These are phyloP conservation scores for Spodoptera exigua DNA, from an alignment of 2,888 invertebrate genomes.

Conservation along the genomic window DNA sequence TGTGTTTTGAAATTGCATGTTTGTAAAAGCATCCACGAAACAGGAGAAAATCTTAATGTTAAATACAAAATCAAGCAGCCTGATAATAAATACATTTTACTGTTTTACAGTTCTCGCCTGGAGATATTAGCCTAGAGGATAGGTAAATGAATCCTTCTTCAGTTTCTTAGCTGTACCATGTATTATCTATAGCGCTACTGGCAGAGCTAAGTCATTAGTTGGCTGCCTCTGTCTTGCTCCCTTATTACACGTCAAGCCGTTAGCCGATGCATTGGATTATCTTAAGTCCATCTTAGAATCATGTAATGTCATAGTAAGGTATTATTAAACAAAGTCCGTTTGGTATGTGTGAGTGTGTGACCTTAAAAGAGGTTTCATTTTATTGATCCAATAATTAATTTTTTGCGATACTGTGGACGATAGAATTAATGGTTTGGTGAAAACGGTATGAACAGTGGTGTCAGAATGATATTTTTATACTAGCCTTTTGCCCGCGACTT, in stretches of 20 bases:
- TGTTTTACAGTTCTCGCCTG: constrained; percentile 14
- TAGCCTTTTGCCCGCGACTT: no score
- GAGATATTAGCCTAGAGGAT: constrained; percentile 36
- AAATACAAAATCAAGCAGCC: no score
- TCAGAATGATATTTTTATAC: no score
- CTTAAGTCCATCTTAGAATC: constrained; percentile 26
- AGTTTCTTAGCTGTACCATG: constrained; percentile 34
- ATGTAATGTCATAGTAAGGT: constrained; percentile 13
- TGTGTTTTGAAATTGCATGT: no score
- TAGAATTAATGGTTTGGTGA: no score
- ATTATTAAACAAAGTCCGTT: no score
- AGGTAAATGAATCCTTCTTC: constrained; percentile 36
- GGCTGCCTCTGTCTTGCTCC: constrained; percentile 46
- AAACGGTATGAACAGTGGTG: no score
- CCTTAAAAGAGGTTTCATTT: background rate
- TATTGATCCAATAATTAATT: no score
- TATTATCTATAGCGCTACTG: constrained; percentile 47
- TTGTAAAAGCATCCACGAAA: no score
- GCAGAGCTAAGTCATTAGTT: constrained; percentile 53
- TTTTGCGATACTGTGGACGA: no score
- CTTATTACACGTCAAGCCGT: constrained; percentile 55
- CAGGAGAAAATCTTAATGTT: no score
- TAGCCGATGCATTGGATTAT: constrained; percentile 37
- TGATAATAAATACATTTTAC: constrained; percentile 1
- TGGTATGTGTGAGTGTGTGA: constrained; percentile 7